Evolutionary conservation across 2,113 vertebrate genomes (phyloP).

Genomic region (Mola mola): DNA sequence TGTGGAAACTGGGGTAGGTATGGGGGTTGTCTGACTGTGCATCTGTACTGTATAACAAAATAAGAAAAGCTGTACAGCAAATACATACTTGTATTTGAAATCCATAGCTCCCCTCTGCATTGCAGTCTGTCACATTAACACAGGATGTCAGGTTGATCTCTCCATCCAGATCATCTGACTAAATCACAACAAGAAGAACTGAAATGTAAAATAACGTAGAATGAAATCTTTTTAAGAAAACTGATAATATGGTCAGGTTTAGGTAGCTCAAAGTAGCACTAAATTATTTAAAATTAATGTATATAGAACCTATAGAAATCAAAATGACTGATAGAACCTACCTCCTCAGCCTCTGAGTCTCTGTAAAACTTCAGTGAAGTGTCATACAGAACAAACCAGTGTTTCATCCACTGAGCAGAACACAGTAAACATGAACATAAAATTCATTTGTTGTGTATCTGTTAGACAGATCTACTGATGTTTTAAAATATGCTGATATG

Average conservation of each 20-base stretch:
- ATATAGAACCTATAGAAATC: not conserved
- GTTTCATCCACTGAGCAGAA: slow-evolving; percentile 91
- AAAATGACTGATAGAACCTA: slow-evolving; percentile 63
- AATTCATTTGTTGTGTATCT: not conserved
- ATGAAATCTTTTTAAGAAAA: not conserved
- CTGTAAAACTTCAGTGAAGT: slow-evolving; percentile 91
- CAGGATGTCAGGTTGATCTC: slow-evolving; percentile 89
- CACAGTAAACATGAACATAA: slow-evolving; percentile 5
- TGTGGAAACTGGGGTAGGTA: slow-evolving; percentile 37
- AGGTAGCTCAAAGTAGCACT: not conserved
- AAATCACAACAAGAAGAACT: slow-evolving; percentile 19
- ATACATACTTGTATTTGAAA: slow-evolving; percentile 91
- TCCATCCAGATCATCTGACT: slow-evolving; percentile 92
- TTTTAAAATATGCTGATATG: not conserved
- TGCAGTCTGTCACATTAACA: slow-evolving; percentile 86
- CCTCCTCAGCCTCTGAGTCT: slow-evolving; percentile 92
- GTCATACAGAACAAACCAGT: slow-evolving; percentile 93
- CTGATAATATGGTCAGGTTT: not conserved
- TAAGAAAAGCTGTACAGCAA: slow-evolving; percentile 2
- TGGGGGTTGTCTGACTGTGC: slow-evolving; percentile 6
- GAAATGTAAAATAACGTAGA: not conserved
- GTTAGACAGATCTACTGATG: not conserved
- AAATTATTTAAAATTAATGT: not conserved
- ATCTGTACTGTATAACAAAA: slow-evolving; percentile 7
- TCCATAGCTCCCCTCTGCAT: slow-evolving; percentile 92